Evolutionary conservation across 2,113 vertebrate species (phyloP).

Genomic region (Dolichallabes microphthalmus): DNA sequence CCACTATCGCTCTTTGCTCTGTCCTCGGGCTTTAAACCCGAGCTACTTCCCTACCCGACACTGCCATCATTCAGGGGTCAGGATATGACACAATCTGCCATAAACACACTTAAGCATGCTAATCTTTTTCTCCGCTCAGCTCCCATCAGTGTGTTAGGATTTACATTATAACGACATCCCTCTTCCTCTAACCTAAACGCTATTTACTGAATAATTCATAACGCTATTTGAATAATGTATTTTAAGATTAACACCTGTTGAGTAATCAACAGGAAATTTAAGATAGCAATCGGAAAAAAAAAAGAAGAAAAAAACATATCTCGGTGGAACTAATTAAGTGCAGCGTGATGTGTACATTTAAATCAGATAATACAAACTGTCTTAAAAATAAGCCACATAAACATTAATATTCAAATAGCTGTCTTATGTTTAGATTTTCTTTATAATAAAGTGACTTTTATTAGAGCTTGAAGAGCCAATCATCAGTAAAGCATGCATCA

Average conservation of each 20-base stretch:
- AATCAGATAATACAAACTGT: background rate
- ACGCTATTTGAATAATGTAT: background rate
- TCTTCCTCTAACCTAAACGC: background rate
- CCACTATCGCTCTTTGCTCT: background rate
- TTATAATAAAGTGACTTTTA: background rate
- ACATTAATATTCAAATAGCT: background rate
- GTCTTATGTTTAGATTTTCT: background rate
- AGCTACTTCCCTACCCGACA: background rate
- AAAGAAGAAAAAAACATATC: background rate
- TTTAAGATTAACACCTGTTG: slow-evolving; percentile 2
- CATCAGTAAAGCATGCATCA: too few species aligned
- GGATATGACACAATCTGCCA: background rate
- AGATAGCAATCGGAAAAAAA: background rate
- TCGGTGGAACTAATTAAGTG: background rate
- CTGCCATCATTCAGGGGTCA: background rate
- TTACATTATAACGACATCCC: background rate
- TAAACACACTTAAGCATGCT: background rate
- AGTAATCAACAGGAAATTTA: background rate
- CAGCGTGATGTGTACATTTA: background rate
- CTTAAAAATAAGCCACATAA: background rate
- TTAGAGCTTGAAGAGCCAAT: too few species aligned
- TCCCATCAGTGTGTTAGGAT: background rate
- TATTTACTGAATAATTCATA: background rate
- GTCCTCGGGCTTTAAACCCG: background rate
- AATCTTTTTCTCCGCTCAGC: background rate